phyloP scores from a whole-genome alignment of 2,797 vertebrate species.

The Macroramphosus scolopax region DNA sequence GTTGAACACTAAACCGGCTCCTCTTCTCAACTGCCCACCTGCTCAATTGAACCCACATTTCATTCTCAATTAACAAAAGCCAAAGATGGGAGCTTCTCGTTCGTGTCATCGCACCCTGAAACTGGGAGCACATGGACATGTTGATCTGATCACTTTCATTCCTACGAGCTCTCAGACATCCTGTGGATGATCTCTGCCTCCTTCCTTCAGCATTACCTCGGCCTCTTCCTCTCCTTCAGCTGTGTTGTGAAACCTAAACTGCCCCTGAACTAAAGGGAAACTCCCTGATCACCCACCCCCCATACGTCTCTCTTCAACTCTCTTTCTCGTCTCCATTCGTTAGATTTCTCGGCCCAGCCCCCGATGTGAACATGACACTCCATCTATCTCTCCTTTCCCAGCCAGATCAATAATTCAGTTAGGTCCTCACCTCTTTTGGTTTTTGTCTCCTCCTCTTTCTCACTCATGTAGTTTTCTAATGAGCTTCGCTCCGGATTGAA shows the following conservation, averaged over 20 bases:
- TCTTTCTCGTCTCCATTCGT: conserved; percentile 30
- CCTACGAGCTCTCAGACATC: no score
- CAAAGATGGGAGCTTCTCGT: no score
- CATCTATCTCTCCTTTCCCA: conserved; percentile 68
- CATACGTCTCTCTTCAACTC: background rate
- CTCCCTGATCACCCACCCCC: conserved; percentile 9
- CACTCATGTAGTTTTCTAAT: background rate
- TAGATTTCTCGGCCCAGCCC: conserved; percentile 12
- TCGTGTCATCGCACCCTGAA: no score
- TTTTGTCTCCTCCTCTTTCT: conserved; percentile 32
- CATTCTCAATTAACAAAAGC: no score
- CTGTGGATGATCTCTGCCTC: no score
- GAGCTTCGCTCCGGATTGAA: background rate
- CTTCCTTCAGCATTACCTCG: background rate
- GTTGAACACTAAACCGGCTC: no score
- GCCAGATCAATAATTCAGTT: conserved; percentile 76
- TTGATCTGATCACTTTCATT: no score
- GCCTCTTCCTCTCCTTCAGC: background rate
- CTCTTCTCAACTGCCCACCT: no score
- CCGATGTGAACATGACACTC: conserved; percentile 60
- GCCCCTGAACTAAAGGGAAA: conserved; percentile 20
- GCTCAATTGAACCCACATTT: no score
- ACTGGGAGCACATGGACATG: no score
- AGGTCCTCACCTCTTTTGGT: conserved; percentile 30
- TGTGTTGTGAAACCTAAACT: conserved; percentile 54